A percentile compares a stretch with the other conserved stretches of the same genome.
Conservation (phyloP, 2,113 vertebrate genomes). For the Dromaius novaehollandiae region DNA sequence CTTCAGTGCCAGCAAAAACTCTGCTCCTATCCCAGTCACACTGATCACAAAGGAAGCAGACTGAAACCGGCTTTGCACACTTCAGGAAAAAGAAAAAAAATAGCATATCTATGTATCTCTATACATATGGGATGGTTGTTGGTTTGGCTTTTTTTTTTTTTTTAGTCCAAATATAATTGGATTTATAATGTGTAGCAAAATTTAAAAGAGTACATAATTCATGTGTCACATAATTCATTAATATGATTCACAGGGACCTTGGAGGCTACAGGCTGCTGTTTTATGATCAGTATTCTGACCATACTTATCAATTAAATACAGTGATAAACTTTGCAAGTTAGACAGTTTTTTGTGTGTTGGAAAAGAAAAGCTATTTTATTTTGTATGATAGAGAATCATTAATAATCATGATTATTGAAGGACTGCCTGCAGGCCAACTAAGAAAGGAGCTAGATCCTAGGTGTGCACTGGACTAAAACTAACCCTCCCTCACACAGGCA, state of each 20-base stretch:
- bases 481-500: background rate
- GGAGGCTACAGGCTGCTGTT: constrained; percentile 19
- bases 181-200: background rate
- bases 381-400: background rate
- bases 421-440: background rate
- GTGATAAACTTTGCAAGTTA: constrained; percentile 29
- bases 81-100: background rate
- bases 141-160: background rate
- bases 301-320: constrained; percentile 35
- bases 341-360: constrained; percentile 18
- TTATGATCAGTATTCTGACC: constrained; percentile 51
- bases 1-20: background rate
- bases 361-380: constrained; percentile 35
- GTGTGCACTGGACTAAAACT: background rate
- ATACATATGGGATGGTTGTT: fast-evolving
- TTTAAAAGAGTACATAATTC: constrained; percentile 2
- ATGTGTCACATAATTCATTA: constrained; percentile 28
- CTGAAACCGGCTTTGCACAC: background rate
- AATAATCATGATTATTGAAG: background rate
- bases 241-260: constrained; percentile 38
- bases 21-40: background rate
- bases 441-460: background rate
- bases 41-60: background rate
- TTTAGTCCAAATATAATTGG: background rate
- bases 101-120: background rate